A percentile compares a stretch with the other conserved stretches of the same genome.
Conservation (phyloP, 1,140 invertebrate genomes). For the Drosophila sulfurigaster region DNA sequence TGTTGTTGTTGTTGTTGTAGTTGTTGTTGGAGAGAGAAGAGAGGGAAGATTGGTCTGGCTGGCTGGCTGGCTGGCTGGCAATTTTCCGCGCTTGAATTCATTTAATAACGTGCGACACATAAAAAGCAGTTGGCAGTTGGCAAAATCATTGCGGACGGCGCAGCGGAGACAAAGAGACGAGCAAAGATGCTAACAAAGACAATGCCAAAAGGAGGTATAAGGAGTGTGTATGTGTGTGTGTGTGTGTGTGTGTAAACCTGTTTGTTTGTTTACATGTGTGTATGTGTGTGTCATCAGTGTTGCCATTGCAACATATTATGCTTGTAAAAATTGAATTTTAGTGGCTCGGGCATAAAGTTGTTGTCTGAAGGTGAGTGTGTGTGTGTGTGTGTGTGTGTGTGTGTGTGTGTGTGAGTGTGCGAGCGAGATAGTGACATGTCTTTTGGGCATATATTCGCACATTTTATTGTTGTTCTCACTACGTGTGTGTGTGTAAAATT, state of each 20-base stretch:
- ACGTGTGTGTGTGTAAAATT: slow-evolving; percentile 71
- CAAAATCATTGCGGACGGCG: slow-evolving; percentile 68
- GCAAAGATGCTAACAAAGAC: slow-evolving; percentile 37
- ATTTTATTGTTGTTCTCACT: slow-evolving; percentile 66
- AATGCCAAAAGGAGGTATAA: slow-evolving; percentile 25
- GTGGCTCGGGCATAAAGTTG: slow-evolving; percentile 59
- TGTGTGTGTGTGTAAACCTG: slow-evolving; percentile 13
- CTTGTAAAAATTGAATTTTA: slow-evolving; percentile 83
- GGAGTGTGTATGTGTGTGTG: slow-evolving; percentile 1
- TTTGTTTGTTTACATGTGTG: slow-evolving; percentile 24
- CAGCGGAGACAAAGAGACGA: slow-evolving; percentile 12
- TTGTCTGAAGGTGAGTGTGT: slow-evolving; percentile 19
- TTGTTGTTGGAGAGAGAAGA: neutral
- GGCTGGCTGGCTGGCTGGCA: slow-evolving; percentile 37
- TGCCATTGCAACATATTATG: slow-evolving; percentile 82
- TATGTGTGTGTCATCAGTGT: slow-evolving; percentile 55
- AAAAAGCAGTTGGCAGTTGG: slow-evolving; percentile 79
- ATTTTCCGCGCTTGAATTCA: slow-evolving; percentile 79
- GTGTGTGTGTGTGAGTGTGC: slow-evolving; percentile 21
- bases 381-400: slow-evolving; percentile 17
- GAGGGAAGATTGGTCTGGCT: neutral
- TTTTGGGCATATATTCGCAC: slow-evolving; percentile 70
- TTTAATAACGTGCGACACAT: slow-evolving; percentile 81
- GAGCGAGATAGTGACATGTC: slow-evolving; percentile 42
- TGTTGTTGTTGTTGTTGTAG: slow-evolving; percentile 12